Base-by-base conservation (phyloP, 2,888 invertebrate genomes). In the Aricia artaxerxes region DNA sequence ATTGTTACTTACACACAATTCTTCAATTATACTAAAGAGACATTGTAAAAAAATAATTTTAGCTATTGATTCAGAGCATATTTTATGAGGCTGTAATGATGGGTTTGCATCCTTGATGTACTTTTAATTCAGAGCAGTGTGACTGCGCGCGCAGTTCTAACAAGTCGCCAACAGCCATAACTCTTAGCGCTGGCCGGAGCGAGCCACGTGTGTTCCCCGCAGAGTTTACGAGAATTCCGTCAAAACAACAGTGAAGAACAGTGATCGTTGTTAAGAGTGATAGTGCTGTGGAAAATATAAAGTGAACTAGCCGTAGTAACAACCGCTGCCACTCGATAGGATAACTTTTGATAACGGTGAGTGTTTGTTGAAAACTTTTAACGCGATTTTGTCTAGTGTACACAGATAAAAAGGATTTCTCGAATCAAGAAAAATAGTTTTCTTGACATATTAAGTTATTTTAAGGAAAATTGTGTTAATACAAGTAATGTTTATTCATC, bases 121-220 rank as follows among this genome's bases (percentile, higher is more conserved):
- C 76, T 76, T 76, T 76, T 76, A 76, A 76, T 76, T 76, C 76
- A 53, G 76, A 76, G 53, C 76, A 35, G 57, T 76, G 76, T 35
- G 1, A 76, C 13, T 76, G 76, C 76, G 76, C 76, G 76, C 76
- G 76, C 76, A 76, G 49, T 35, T 0, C 76, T 16, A 57, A 57
- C 53, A 76, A 57, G 31, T 35, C 49, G 31, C 24, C 16, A 35
- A 35, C 57, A n/a, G 57, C 35, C 76, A 76, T 76, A 76, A 76
- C 57, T 76, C 76, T 31, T 35, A 2, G 4, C 13, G 57, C 76
- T 76, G 76, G 31, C 31, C 11, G 35, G 16, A 35, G 16, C 7
- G 53, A 6, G 1, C 16, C 49, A 76, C 76, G 76, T 76, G 24
- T 35, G 35, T 53, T 53, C 2, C 69, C 13, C 35, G 13, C 35